A percentile compares a stretch with the other conserved stretches of the same genome.
Conservation (phyloP, 2,797 vertebrate genomes). For the Fistularia commersonii region DNA sequence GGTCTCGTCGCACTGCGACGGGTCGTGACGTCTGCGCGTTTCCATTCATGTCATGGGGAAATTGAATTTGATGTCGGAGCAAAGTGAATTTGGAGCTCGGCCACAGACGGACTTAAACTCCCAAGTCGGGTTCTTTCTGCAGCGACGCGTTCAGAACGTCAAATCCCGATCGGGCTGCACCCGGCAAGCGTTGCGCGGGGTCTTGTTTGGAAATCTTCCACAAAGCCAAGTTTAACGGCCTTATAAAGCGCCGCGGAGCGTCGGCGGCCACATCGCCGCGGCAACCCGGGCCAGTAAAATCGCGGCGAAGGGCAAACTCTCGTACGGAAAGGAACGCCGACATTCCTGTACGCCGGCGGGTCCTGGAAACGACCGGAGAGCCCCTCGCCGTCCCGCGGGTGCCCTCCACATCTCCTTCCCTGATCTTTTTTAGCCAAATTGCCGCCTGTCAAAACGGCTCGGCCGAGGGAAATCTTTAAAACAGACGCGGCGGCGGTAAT, state of each 20-base stretch:
- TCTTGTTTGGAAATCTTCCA: too few relatives aligned
- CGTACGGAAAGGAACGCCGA: conserved; percentile 22
- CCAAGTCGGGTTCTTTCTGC: too few relatives aligned
- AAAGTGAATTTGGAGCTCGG: too few relatives aligned
- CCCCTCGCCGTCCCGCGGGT: conserved; percentile 51
- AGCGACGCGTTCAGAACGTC: too few relatives aligned
- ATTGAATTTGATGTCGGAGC: too few relatives aligned
- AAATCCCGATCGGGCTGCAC: too few relatives aligned
- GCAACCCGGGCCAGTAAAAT: conserved; percentile 46
- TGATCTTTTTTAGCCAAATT: conserved; percentile 70
- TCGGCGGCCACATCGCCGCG: conserved; percentile 39
- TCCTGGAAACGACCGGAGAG: conserved; percentile 56
- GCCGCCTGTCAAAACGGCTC: conserved; percentile 71
- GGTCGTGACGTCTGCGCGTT: too few relatives aligned
- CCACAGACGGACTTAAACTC: too few relatives aligned
- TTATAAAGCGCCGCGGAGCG: conserved; percentile 2
- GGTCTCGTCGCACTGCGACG: too few relatives aligned
- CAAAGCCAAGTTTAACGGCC: too few relatives aligned
- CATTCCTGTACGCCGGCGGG: conserved; percentile 64
- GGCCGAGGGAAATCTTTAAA: conserved; percentile 59
- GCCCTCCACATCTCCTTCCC: conserved; percentile 63
- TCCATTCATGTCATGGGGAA: too few relatives aligned
- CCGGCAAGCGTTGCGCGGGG: too few relatives aligned
- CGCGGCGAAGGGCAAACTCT: conserved; percentile 11
- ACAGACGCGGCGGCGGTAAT: conserved; percentile 59